Evolutionary conservation across 2,797 vertebrate genomes (phyloP), one percentile per base, ranked within the genome.

Genomic region (Megalops cyprinoides): DNA sequence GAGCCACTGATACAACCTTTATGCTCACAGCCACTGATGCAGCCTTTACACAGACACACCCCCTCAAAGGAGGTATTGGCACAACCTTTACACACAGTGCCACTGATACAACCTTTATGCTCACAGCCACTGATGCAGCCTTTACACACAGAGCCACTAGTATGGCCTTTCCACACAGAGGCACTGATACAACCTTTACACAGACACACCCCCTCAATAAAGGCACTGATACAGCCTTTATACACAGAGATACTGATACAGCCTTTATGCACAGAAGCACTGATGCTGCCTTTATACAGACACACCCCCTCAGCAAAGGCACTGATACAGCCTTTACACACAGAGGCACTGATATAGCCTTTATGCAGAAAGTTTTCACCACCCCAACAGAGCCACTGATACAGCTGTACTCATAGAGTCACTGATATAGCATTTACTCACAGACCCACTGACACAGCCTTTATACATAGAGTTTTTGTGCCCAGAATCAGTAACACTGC

Each of bases 1-100:
- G 1, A 74, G 12, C 58, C 46, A 14, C 60, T 25, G 14, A 76
- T 51, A 76, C 51, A 76, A 51, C 74, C 55, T 55, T 76, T 76
- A 14, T 69, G 65, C 20, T 7, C 60, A 65, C 25, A 58, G 3
- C 7, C 60, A 65, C 60, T 0, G 15, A 65, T 34, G 12, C 60
- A 65, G 28, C 9, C 60, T 65, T 65, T 65, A 65, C 28, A 34
- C 25, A 65, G n/a, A n/a, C 28, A 31, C 1, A 25, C 1, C 14
- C 28, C 9, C 28, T 65, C n/a, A 25, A 14, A 25, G 65, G 60
- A 15, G 3, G 3, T 2, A 65, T 60, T 31, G 34, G 65, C 14
- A 34, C 60, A 31, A 10, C 14, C 60, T 65, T 65, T 65, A 34
- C 60, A 44, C 20, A 62, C 37, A 60, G 1, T 46, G 1, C 18